Conservation (phyloP, 2,797 vertebrate species). For the Halcyon badia region DNA sequence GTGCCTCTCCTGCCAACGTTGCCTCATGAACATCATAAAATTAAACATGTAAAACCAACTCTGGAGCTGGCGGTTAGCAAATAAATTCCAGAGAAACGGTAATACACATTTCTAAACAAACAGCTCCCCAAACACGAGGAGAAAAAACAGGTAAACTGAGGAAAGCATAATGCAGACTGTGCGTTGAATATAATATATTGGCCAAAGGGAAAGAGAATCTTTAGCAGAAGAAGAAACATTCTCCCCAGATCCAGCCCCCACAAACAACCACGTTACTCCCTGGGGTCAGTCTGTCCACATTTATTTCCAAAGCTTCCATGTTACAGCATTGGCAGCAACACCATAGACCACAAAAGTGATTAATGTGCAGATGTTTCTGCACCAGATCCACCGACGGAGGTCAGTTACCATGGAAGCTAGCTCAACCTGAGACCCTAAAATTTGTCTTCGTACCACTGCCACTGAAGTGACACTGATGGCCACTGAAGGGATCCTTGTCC, state of each 20-base stretch:
- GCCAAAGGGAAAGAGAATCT: neutral
- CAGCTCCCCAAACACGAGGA: neutral
- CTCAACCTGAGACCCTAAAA: neutral
- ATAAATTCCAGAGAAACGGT: conserved; percentile 2
- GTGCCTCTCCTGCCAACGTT: conserved; percentile 54
- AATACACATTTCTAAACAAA: neutral
- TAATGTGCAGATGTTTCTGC: neutral
- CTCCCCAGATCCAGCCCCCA: neutral
- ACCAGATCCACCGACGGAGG: neutral
- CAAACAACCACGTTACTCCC: neutral
- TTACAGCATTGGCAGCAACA: neutral
- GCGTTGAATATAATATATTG: fast-evolving
- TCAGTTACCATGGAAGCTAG: neutral
- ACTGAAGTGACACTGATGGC: no score
- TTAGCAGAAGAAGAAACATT: neutral
- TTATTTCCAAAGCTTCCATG: neutral
- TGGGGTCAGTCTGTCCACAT: neutral
- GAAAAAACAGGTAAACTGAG: neutral
- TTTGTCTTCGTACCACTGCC: fast-evolving
- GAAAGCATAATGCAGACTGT: neutral
- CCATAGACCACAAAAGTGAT: neutral
- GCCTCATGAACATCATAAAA: conserved; percentile 53
- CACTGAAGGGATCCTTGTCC: neutral
- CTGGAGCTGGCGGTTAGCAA: conserved; percentile 24
- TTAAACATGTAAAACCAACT: conserved; percentile 63